Percentiles rank a stretch among this genome's conserved stretches.
Evolutionary conservation across 92 coral and sea anemone species (phyloP).

Genomic region (Galaxea fascicularis): DNA sequence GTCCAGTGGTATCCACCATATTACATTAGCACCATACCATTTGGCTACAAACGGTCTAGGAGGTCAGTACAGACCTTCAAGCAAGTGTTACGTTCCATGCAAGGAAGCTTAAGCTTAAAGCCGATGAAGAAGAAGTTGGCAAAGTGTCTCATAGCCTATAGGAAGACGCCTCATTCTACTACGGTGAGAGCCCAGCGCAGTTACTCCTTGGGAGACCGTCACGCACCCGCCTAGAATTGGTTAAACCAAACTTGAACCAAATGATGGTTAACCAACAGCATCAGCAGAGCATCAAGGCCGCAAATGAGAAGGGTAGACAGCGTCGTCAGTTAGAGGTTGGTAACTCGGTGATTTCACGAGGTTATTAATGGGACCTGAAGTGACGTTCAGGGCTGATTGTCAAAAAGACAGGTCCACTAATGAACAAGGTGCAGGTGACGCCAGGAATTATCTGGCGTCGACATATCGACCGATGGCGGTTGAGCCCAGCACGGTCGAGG

Average conservation of each 20-base stretch:
- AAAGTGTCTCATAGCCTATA: slow-evolving; percentile 17
- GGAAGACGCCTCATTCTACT: slow-evolving; percentile 50
- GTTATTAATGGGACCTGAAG: slow-evolving; percentile 1
- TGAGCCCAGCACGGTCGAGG: slow-evolving; percentile 5
- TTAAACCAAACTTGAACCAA: too few species aligned
- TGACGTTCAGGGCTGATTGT: too few species aligned
- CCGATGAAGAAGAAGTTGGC: slow-evolving; percentile 20
- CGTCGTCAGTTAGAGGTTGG: background rate
- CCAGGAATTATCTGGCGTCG: too few species aligned
- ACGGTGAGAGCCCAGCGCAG: slow-evolving; percentile 3
- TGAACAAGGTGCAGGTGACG: slow-evolving; percentile 1
- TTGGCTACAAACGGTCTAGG: slow-evolving; percentile 58
- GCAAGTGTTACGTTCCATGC: slow-evolving; percentile 17
- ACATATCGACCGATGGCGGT: slow-evolving; percentile 17
- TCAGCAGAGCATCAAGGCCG: too few species aligned
- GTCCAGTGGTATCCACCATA: slow-evolving; percentile 54
- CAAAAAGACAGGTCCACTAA: background rate
- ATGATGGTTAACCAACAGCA: too few species aligned
- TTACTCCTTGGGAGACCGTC: background rate
- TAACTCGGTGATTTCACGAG: slow-evolving; percentile 4
- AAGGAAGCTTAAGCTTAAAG: slow-evolving; percentile 20
- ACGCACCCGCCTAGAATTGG: too few species aligned
- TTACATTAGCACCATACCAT: slow-evolving; percentile 67
- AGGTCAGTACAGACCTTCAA: slow-evolving; percentile 54
- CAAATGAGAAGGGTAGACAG: too few species aligned